phyloP scores from a whole-genome alignment of 2,888 invertebrate genomes.

The Ochropacha duplaris region DNA sequence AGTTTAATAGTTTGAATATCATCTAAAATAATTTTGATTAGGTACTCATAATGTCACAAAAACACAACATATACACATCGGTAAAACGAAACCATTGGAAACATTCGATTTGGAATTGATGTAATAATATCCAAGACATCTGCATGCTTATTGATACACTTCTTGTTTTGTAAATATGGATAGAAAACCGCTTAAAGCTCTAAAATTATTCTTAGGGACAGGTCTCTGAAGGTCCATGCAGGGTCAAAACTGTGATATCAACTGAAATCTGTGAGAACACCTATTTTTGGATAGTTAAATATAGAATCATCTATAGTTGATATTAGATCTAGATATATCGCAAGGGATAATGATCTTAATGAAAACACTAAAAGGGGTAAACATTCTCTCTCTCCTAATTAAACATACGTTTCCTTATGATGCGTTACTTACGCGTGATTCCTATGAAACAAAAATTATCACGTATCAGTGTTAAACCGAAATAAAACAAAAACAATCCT shows the following conservation, averaged over 20 bases:
- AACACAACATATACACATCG: constrained; percentile 53
- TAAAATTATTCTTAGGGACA: constrained; percentile 26
- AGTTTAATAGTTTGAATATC: constrained; percentile 28
- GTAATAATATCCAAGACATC: constrained; percentile 28
- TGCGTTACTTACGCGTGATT: constrained; percentile 81
- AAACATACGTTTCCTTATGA: constrained; percentile 60
- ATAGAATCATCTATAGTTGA: constrained; percentile 28
- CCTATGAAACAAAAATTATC: constrained; percentile 80
- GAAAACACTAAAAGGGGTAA: constrained; percentile 58
- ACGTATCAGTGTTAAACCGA: constrained; percentile 62
- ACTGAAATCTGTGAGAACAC: constrained; percentile 12
- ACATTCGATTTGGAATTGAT: constrained; percentile 30
- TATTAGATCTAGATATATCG: constrained; percentile 35
- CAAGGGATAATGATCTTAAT: constrained; percentile 36
- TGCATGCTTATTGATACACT: constrained; percentile 45
- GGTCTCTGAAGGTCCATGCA: constrained; percentile 51
- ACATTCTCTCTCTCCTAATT: constrained; percentile 52
- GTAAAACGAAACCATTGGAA: constrained; percentile 35
- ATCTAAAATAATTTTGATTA: constrained; percentile 33
- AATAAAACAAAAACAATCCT: constrained; percentile 24
- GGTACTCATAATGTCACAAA: constrained; percentile 45
- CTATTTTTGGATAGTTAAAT: constrained; percentile 16
- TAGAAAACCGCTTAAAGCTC: constrained; percentile 24
- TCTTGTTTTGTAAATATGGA: constrained; percentile 29
- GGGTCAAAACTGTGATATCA: constrained; percentile 45